Percentiles rank a stretch among this genome's conserved stretches.
Conservation (phyloP, 2,888 invertebrate genomes). For the Norana najaformis region DNA sequence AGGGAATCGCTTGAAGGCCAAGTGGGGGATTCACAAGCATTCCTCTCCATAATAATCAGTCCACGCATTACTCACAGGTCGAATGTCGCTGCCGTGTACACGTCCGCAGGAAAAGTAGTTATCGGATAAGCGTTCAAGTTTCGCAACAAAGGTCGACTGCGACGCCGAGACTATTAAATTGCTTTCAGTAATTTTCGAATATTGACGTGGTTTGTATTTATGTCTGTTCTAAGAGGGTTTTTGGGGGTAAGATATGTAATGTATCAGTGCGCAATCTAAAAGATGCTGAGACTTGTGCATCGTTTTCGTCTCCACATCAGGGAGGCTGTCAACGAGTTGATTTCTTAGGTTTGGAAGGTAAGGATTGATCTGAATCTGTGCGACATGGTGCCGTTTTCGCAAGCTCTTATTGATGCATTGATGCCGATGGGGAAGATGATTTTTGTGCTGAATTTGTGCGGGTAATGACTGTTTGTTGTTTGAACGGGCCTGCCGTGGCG, state of each 20-base stretch:
- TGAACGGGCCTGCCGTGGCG: neutral
- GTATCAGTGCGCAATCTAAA: neutral
- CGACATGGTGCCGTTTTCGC: neutral
- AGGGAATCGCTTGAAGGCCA: neutral
- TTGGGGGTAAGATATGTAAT: neutral
- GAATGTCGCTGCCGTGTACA: neutral
- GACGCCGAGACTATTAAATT: conserved; percentile 3
- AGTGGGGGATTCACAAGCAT: neutral
- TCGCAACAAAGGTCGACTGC: neutral
- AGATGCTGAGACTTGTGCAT: neutral
- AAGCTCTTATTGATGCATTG: neutral
- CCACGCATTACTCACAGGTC: neutral
- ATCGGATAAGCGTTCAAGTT: neutral
- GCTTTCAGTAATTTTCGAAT: neutral
- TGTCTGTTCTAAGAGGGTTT: neutral
- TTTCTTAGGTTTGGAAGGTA: conserved; percentile 13
- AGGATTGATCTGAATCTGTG: neutral
- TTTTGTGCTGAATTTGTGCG: neutral
- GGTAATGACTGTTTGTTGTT: neutral
- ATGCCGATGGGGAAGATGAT: neutral
- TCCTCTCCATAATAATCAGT: conserved; percentile 7
- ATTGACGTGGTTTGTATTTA: neutral
- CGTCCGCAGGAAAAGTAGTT: neutral
- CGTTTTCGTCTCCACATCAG: neutral
- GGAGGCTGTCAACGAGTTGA: neutral